Evolutionary conservation across 1,140 invertebrate genomes (phyloP), one percentile per base, ranked within the genome.

Genomic region (Ectropis grisescens): DNA sequence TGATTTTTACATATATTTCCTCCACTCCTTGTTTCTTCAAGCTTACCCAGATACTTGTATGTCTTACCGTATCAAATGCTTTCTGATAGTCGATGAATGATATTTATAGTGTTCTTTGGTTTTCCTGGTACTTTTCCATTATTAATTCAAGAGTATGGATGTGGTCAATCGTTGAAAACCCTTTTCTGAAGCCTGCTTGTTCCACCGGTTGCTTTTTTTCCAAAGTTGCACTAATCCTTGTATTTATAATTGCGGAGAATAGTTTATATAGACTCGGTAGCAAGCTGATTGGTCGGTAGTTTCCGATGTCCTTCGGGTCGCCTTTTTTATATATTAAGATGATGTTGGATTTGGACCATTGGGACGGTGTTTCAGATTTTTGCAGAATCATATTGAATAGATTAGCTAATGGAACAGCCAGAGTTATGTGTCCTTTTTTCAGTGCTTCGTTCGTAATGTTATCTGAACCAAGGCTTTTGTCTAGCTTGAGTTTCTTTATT

Each of bases 141-240:
- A 26, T 4, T n/a, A 26, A n/a, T 26, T 26, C 24, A 4, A 26
- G 24, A 3, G 24, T 26, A n/a, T 26, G 24, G 24, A 26, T 26
- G 10, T 26, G 24, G 24, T 26, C 24, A 7, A 26, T 10, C 4
- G 24, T 26, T 3, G 24, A 26, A n/a, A 26, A 26, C 2, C 24
- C n/a, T 10, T 26, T 26, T 26, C 24, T 26, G n/a, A 26, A 26
- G 4, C 24, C 24, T 10, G 24, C 24, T 26, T 26, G 24, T 26
- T 26, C 24, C 10, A 26, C 10, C 4, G 24, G 24, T 26, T 26
- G 24, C 3, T 10, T 10, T 10, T 4, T 26, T 26, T 26, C 24
- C 10, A 26, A 26, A 6, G 24, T 26, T 2, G 3, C n/a, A n/a
- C 24, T 26, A 6, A 26, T 26, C 10, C 10, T 26, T 26, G 4